A percentile compares a stretch with the other conserved stretches of the same genome.
phyloP scores from a whole-genome alignment of 2,888 invertebrate genomes.

The Himalopsyche japonica region DNA sequence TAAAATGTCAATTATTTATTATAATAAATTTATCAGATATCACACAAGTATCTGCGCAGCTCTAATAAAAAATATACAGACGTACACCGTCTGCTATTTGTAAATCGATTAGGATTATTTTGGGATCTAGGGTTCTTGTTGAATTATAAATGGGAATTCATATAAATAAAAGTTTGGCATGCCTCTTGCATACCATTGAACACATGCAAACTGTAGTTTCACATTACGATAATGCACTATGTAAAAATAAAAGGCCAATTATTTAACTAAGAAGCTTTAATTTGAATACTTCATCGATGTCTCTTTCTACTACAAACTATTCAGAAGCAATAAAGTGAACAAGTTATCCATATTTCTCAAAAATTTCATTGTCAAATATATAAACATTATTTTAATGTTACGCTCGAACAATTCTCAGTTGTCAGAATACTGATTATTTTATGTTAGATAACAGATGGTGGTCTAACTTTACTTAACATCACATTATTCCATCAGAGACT shows the following conservation, averaged over 20 bases:
- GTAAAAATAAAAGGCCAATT: neutral
- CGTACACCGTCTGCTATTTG: neutral
- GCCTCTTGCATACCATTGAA: neutral
- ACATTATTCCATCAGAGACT: neutral
- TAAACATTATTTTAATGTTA: neutral
- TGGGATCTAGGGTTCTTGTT: neutral
- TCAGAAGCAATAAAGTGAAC: neutral
- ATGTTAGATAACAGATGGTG: neutral
- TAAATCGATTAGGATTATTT: neutral
- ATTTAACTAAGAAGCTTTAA: neutral
- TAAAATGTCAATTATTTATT: neutral
- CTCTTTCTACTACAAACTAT: neutral
- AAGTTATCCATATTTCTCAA: neutral
- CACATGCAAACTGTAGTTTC: neutral
- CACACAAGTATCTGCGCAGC: neutral
- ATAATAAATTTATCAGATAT: neutral
- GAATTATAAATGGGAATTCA: neutral
- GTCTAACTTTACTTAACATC: neutral
- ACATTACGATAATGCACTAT: neutral
- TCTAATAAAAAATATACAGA: neutral
- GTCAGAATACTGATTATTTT: neutral
- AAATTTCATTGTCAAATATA: neutral
- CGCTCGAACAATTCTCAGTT: neutral
- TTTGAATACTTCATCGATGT: conserved; percentile 1
- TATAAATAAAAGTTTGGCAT: neutral